Percentiles rank a stretch among this genome's conserved stretches.
phyloP scores from a whole-genome alignment of 2,888 invertebrate species.

The Drosophila borealis region DNA sequence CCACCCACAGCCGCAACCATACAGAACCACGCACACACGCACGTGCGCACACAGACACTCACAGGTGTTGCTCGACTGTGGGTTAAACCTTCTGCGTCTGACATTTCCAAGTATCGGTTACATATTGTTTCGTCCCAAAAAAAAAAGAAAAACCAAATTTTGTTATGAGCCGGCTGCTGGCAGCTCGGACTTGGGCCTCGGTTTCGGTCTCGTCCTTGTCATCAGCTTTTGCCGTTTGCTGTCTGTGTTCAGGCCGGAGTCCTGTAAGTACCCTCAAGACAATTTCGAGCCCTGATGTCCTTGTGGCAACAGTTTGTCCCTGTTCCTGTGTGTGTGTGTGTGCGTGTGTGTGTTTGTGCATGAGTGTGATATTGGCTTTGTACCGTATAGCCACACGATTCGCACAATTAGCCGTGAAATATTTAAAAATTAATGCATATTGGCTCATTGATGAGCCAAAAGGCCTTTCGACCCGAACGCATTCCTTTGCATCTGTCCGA shows the following conservation, averaged over 20 bases:
- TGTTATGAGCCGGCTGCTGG: constrained; percentile 32
- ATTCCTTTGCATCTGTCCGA: constrained; percentile 11
- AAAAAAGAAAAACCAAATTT: neutral
- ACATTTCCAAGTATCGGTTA: constrained; percentile 78
- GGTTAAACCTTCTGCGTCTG: constrained; percentile 52
- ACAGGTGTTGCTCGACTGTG: constrained; percentile 34
- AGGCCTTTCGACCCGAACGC: neutral
- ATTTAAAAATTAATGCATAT: constrained; percentile 46
- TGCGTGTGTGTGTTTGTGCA: neutral
- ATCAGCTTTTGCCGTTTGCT: constrained; percentile 29
- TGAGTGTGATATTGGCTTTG: constrained; percentile 25
- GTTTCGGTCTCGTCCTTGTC: constrained; percentile 8
- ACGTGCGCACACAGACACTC: neutral
- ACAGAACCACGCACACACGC: neutral
- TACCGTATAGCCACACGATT: constrained; percentile 49
- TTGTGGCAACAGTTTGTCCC: neutral
- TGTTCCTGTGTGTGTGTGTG: too few species aligned
- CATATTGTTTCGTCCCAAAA: constrained; percentile 63
- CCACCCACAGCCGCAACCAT: neutral
- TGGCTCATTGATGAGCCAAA: constrained; percentile 34
- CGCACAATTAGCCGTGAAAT: constrained; percentile 64
- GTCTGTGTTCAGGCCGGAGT: constrained; percentile 10
- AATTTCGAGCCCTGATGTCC: constrained; percentile 23
- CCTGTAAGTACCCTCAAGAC: constrained; percentile 41
- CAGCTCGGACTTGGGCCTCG: constrained; percentile 8